Conservation (phyloP, 92 coral and sea anemone species). For the Diadumene lineata region DNA sequence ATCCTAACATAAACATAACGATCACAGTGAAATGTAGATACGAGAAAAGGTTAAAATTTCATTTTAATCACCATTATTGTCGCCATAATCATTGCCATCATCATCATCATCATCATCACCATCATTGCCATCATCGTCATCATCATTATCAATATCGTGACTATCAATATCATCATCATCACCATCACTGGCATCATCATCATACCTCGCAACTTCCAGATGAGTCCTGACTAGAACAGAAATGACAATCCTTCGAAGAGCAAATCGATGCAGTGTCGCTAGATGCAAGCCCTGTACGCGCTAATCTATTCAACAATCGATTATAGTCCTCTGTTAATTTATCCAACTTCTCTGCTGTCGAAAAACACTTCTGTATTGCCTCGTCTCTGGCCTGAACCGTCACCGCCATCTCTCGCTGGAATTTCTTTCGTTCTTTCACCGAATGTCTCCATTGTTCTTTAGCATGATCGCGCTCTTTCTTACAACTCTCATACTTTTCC, state of each 20-base stretch:
- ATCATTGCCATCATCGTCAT: background rate
- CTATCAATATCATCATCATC: background rate
- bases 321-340: slow-evolving; percentile 86
- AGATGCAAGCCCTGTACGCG: slow-evolving; percentile 69
- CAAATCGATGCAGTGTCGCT: slow-evolving; percentile 85
- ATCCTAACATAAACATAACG: slow-evolving; percentile 6
- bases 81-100: background rate
- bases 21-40: too few species aligned
- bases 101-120: background rate
- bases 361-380: slow-evolving; percentile 93
- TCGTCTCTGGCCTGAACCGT: slow-evolving; percentile 90
- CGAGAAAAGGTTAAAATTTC: too few species aligned
- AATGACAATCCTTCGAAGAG: slow-evolving; percentile 80
- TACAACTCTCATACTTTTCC: slow-evolving; percentile 74
- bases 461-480: slow-evolving; percentile 83
- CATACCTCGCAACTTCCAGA: slow-evolving; percentile 63
- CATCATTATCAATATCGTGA: background rate
- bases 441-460: slow-evolving; percentile 95
- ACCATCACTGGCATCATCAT: background rate
- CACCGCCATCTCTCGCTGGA: slow-evolving; percentile 83
- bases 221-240: slow-evolving; percentile 67
- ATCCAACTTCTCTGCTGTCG: slow-evolving; percentile 88
- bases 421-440: slow-evolving; percentile 84
- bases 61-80: background rate
- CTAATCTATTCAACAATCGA: slow-evolving; percentile 74